Conservation (phyloP, 2,888 invertebrate genomes). For the Drosophila koepferae region DNA sequence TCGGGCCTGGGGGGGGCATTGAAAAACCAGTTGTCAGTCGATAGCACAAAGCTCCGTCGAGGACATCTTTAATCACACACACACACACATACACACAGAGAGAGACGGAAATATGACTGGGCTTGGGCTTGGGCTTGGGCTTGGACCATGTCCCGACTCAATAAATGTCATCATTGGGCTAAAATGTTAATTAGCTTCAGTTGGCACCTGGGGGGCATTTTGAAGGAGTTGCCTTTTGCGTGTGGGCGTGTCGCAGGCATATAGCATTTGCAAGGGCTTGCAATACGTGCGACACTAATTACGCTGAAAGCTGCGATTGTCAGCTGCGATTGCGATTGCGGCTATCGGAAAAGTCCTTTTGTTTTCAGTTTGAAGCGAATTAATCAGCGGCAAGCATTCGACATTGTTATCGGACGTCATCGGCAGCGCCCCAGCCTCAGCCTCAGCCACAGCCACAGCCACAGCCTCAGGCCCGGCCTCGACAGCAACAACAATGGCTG, state of each 20-base stretch:
- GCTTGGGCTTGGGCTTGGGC: background rate
- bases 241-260: background rate
- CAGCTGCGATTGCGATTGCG: slow-evolving; percentile 38
- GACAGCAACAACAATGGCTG: slow-evolving; percentile 44
- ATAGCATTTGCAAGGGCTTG: slow-evolving; percentile 24
- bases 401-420: slow-evolving; percentile 77
- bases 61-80: slow-evolving; percentile 56
- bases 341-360: slow-evolving; percentile 66
- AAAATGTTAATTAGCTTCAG: slow-evolving; percentile 57
- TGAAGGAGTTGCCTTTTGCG: slow-evolving; percentile 9
- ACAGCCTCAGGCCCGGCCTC: too few relatives aligned
- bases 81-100: background rate
- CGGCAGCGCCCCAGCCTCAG: slow-evolving; percentile 50
- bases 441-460: too few relatives aligned
- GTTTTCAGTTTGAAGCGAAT: slow-evolving; percentile 72
- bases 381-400: slow-evolving; percentile 74
- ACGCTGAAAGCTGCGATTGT: slow-evolving; percentile 55
- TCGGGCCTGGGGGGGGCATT: slow-evolving; percentile 32
- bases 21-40: slow-evolving; percentile 65
- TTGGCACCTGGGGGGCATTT: slow-evolving; percentile 13
- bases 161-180: slow-evolving; percentile 52
- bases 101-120: background rate
- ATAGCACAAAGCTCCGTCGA: slow-evolving; percentile 35
- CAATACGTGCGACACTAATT: slow-evolving; percentile 58
- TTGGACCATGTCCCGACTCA: slow-evolving; percentile 51